Evolutionary conservation across 2,113 vertebrate species (phyloP).

Genomic region (Hippocampus mohnikei): DNA sequence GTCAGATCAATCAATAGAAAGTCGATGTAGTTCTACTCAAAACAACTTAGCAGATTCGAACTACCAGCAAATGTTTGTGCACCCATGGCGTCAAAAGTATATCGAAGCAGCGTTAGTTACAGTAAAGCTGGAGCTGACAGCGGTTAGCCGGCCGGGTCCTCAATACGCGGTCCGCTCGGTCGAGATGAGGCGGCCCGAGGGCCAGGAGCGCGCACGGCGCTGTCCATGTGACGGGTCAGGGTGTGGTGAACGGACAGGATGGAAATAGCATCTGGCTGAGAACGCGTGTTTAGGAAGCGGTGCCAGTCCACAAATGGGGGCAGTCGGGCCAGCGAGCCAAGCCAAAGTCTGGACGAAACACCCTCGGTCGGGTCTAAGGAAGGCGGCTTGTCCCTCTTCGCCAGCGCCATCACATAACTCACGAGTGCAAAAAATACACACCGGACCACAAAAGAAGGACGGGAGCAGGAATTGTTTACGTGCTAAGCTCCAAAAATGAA

Average conservation of each 20-base stretch:
- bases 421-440: constrained; percentile 24
- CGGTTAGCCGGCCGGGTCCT: constrained; percentile 43
- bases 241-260: constrained; percentile 66
- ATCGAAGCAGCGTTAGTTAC: constrained; percentile 7
- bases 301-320: constrained; percentile 59
- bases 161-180: constrained; percentile 27
- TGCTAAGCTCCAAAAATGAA: constrained; percentile 8
- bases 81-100: too few species aligned
- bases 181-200: constrained; percentile 32
- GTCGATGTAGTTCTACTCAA: too few species aligned
- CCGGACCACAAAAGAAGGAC: constrained; percentile 30
- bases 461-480: constrained; percentile 19
- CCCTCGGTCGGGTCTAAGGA: constrained; percentile 44
- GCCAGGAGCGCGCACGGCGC: constrained; percentile 43
- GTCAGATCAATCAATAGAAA: too few species aligned
- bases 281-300: constrained; percentile 56
- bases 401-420: constrained; percentile 43
- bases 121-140: constrained; percentile 27
- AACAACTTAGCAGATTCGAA: too few species aligned
- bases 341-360: constrained; percentile 66
- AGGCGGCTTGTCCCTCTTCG: constrained; percentile 30
- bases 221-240: constrained; percentile 62
- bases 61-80: too few species aligned
- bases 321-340: constrained; percentile 49
- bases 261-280: constrained; percentile 68